Percentiles rank a stretch among this genome's conserved stretches.
phyloP scores from a whole-genome alignment of 2,113 vertebrate genomes.

The Poicephalus meyeri region DNA sequence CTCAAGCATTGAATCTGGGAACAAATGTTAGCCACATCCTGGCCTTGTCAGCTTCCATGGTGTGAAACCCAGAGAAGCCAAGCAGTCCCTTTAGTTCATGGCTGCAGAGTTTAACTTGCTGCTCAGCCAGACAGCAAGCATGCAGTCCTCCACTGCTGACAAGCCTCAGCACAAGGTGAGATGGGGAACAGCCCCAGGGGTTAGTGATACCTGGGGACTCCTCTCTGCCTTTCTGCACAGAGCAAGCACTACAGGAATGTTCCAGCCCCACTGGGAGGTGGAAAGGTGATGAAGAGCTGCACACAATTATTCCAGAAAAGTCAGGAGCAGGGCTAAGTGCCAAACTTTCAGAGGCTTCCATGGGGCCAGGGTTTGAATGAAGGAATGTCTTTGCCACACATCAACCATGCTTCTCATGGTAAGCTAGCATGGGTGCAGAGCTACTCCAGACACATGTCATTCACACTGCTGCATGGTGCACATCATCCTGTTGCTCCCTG shows the following conservation, averaged over 20 bases:
- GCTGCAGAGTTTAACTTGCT: not conserved
- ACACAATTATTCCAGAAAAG: not conserved
- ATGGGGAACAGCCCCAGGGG: not conserved
- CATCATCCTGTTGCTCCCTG: not conserved
- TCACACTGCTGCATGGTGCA: not conserved
- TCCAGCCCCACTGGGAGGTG: not conserved
- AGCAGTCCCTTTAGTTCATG: not conserved
- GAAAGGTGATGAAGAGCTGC: not conserved
- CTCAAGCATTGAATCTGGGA: not conserved
- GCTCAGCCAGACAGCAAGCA: not conserved
- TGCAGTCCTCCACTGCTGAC: not conserved
- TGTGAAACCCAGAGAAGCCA: not conserved
- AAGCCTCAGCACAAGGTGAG: not conserved
- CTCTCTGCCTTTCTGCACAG: not conserved
- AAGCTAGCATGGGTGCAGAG: not conserved
- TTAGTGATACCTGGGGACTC: not conserved
- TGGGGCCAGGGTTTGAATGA: not conserved
- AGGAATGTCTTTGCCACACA: not conserved
- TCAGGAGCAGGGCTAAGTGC: not conserved
- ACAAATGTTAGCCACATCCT: slow-evolving; percentile 28
- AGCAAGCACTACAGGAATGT: not conserved
- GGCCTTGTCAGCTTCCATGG: not conserved
- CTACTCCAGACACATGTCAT: not conserved
- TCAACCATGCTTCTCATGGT: not conserved
- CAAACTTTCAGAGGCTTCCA: not conserved